Conservation (phyloP, 2,888 invertebrate species). For the Drosophila maculinotata region DNA sequence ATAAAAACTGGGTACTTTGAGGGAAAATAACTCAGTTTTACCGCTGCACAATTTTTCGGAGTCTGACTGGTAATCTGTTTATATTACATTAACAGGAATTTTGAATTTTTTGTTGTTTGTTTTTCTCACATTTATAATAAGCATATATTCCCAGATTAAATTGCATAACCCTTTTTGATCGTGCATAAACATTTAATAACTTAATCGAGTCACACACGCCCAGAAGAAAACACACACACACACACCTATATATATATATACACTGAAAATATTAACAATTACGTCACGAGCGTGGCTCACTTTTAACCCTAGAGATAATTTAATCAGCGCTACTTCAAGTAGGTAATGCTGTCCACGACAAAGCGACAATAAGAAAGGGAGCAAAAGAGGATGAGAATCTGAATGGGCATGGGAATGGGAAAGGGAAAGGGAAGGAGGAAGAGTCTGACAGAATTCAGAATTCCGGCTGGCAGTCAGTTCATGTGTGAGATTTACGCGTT, state of each 20-base stretch:
- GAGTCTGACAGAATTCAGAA: too few species aligned
- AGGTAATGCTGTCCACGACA: constrained; percentile 60
- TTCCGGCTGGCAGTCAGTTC: constrained; percentile 44
- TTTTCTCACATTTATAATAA: neutral
- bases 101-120: neutral
- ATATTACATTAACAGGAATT: neutral
- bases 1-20: too few species aligned
- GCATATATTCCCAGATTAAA: neutral
- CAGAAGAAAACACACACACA: constrained; percentile 14
- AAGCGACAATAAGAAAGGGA: constrained; percentile 63
- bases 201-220: constrained; percentile 46
- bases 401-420: neutral
- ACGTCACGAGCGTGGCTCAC: constrained; percentile 67
- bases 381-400: constrained; percentile 32
- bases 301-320: constrained; percentile 68
- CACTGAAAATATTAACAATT: constrained; percentile 52
- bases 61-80: neutral
- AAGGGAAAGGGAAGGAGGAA: neutral
- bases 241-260: constrained; percentile 11
- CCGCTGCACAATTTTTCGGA: too few species aligned
- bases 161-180: constrained; percentile 27
- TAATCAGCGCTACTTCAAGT: constrained; percentile 70
- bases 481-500: constrained; percentile 62
- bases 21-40: too few species aligned
- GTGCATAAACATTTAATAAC: constrained; percentile 31